Evolutionary conservation across 2,113 vertebrate species (phyloP).

Genomic region (Urocolius indicus): DNA sequence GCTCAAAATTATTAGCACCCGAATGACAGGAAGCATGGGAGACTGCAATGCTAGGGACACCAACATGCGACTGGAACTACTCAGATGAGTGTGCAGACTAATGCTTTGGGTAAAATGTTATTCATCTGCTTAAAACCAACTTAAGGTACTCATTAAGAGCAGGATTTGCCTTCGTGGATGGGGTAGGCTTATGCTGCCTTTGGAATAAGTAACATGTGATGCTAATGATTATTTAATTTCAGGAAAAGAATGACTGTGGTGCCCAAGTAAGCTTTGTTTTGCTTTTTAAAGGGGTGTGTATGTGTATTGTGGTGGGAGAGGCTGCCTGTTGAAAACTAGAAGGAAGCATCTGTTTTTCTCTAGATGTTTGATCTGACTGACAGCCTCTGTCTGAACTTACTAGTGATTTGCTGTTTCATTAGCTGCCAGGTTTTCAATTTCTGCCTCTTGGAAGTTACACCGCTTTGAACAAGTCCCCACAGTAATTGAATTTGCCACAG

Average conservation of each 20-base stretch:
- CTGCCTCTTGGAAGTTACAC: slow-evolving; percentile 95
- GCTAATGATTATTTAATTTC: slow-evolving; percentile 21
- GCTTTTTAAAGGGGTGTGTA: background rate
- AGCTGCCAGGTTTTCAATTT: slow-evolving; percentile 98
- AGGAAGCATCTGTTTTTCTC: slow-evolving; percentile 71
- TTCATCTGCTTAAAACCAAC: background rate
- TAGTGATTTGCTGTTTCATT: slow-evolving; percentile 95
- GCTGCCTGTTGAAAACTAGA: slow-evolving; percentile 25
- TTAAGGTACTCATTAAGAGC: background rate
- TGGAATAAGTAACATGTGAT: background rate
- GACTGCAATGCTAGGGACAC: no score
- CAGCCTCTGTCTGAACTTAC: slow-evolving; percentile 86
- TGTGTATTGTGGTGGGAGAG: background rate
- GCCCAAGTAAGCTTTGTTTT: background rate
- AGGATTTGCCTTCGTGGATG: background rate
- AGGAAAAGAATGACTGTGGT: background rate
- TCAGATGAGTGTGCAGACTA: fast-evolving
- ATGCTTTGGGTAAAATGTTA: background rate
- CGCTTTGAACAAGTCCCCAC: slow-evolving; percentile 93
- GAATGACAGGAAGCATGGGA: background rate
- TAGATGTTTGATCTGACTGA: slow-evolving; percentile 81
- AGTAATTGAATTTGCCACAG: slow-evolving; percentile 99
- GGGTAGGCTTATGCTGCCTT: background rate
- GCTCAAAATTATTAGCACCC: background rate
- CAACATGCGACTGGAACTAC: background rate